Evolutionary conservation across 2,888 invertebrate species (phyloP).

Genomic region (Leptopilina drosophilae): DNA sequence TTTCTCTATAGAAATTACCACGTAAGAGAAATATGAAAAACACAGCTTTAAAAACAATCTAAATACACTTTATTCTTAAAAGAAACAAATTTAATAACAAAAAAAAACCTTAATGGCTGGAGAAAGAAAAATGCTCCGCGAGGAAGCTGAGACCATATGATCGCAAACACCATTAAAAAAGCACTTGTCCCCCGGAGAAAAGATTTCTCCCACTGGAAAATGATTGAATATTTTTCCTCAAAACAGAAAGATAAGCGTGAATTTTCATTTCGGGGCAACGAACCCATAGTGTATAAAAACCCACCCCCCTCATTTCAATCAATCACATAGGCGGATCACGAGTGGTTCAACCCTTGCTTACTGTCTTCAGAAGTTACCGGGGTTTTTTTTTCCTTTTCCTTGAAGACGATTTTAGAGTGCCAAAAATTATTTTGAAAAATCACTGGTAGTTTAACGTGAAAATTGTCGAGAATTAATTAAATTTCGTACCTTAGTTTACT

Average conservation of each 20-base stretch:
- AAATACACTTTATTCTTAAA: conserved; percentile 19
- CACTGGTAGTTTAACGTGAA: not conserved
- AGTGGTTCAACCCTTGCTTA: conserved; percentile 41
- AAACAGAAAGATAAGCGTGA: conserved; percentile 23
- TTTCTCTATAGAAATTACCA: no score
- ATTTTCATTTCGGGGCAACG: conserved; percentile 37
- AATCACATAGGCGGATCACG: conserved; percentile 42
- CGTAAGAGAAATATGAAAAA: not conserved
- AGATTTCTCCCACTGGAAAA: not conserved
- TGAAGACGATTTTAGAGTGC: not conserved
- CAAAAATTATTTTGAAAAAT: not conserved
- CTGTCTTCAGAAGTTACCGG: conserved; percentile 23
- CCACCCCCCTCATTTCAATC: conserved; percentile 44
- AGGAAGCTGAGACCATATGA: conserved; percentile 68
- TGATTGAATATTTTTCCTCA: conserved; percentile 44
- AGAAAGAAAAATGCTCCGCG: conserved; percentile 45
- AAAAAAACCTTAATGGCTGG: conserved; percentile 24
- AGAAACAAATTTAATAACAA: conserved; percentile 47
- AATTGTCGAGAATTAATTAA: conserved; percentile 6
- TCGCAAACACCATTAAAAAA: conserved; percentile 66
- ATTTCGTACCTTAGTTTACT: conserved; percentile 50
- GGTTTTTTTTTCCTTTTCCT: not conserved
- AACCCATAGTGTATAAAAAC: conserved; percentile 27
- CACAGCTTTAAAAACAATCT: not conserved
- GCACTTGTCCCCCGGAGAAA: conserved; percentile 49